Base-by-base conservation (phyloP, 1,140 invertebrate genomes). In the Kradibia gibbosae region DNA sequence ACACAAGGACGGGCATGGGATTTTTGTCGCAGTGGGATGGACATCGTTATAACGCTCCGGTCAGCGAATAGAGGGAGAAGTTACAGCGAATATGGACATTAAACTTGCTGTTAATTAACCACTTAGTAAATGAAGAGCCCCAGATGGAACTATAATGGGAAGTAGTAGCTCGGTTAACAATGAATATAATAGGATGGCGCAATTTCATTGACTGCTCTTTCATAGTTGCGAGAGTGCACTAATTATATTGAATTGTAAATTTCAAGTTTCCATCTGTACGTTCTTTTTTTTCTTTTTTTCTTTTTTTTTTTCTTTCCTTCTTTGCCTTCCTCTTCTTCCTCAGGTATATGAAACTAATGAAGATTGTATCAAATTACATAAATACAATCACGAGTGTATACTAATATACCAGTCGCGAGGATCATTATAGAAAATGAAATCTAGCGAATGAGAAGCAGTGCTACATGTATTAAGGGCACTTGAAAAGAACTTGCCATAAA, bases 51-150 rank as follows among this genome's bases (percentile, higher is more conserved):
- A 31, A 31, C 25, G 70, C 31, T 4, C 5, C 22, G 34, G 20
- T 67, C 20, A 36, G 15, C 5, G 20, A 39, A 39, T 10, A 67
- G 1, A 5, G 62, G 15, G 34, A 22, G 34, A 36, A 67, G 11
- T 7, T 15, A 3, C 3, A 36, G 15, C 4, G 55, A 76, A 39
- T 13, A 42, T 36, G 3, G 25, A n/a, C 45, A 48, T 28, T 34
- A 36, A 42, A 82, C 53, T 78, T 74, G 67, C 55, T 42, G 75
- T 78, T 82, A 82, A 82, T 78, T 82, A 82, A 82, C 67, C 81
- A 82, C 75, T 78, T 82, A 82, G 81, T 55, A 72, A 17, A 48
- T 42, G 28, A 20, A 76, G 50, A 70, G 73, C 7, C 17, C 3
- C 11, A 4, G 39, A 10, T n/a, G 15, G n/a, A 73, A 72, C 65